Evolutionary conservation across 2,113 vertebrate species (phyloP).

Genomic region (Pterocles gutturalis): DNA sequence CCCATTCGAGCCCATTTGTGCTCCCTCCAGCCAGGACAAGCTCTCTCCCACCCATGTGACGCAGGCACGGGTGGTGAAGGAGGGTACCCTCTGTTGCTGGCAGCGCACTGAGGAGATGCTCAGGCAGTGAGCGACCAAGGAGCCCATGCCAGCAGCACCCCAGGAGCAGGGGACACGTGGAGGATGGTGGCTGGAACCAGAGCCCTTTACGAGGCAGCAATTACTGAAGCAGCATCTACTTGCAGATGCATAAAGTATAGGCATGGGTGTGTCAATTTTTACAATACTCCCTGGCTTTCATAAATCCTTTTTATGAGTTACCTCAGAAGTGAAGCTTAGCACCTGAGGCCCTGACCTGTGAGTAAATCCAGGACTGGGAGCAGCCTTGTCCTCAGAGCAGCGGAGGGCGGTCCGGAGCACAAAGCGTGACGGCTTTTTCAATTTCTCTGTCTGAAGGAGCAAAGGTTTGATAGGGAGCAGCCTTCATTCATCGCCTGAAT

Average conservation of each 20-base stretch:
- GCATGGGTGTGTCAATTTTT: constrained; percentile 15
- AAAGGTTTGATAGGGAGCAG: constrained; percentile 18
- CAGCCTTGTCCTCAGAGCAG: neutral
- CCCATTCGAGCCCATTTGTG: neutral
- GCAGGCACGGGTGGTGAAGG: neutral
- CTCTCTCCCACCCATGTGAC: neutral
- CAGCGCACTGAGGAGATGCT: neutral
- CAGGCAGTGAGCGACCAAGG: fast-evolving
- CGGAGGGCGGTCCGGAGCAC: fast-evolving
- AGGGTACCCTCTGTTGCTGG: neutral
- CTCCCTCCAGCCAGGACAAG: neutral
- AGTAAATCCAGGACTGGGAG: neutral
- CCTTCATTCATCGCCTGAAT: neutral
- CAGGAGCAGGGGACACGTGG: neutral
- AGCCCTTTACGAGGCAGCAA: neutral
- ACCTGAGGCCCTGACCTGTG: neutral
- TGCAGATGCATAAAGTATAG: neutral
- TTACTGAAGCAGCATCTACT: neutral
- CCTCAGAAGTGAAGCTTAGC: neutral
- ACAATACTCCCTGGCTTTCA: neutral
- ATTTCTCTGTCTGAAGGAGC: neutral
- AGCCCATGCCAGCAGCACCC: neutral
- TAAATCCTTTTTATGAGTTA: neutral
- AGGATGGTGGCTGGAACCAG: neutral
- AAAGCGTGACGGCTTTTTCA: neutral